Evolutionary conservation across 2,113 vertebrate species (phyloP), one percentile per base, ranked within the genome.

Genomic region (Nannospalax galili): DNA sequence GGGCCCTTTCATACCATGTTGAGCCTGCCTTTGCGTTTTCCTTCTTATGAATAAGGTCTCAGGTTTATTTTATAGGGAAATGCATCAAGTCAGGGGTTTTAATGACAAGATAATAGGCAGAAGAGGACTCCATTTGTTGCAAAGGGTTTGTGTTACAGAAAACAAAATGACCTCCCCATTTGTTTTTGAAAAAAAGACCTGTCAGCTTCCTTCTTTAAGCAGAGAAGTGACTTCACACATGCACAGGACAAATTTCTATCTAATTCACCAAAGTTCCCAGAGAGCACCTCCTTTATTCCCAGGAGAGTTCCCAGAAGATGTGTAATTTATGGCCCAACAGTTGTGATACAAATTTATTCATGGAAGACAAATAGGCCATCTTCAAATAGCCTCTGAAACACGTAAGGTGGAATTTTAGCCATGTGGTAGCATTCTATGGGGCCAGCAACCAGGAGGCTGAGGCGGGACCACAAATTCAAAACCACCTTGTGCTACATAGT

Each of bases 151-250:
- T 70, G 94, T 96, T 95, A 95, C 92, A 78, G 93, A 97, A 98
- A 94, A 98, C 98, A 98, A 94, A 90, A 93, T 9, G 32, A 81
- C 80, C 97, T 93, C 45, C 88, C 62, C 90, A 69, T 94, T 97
- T 96, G 93, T 88, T 92, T 94, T 52, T 89, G 84, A 97, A 94
- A 92, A 69, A n/a, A n/a, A 32, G 48, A 74, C 77, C 87, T 20
- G 10, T 28, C 84, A 96, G 95, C 48, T 72, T 52, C 42, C 90
- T 79, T 42, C 90, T 70, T 58, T 72, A 91, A 79, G 93, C 95
- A 22, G 87, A 93, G 92, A 82, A 60, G 84, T 19, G 92, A 84
- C 93, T 95, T 96, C 94, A 89, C 93, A 92, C 90, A 14, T 64
- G 1, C 87, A 20, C 5, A 30, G 88, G 92, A 93, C 79, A 92